Conservation (phyloP, 2,888 invertebrate genomes). For the Artemia sp. region DNA sequence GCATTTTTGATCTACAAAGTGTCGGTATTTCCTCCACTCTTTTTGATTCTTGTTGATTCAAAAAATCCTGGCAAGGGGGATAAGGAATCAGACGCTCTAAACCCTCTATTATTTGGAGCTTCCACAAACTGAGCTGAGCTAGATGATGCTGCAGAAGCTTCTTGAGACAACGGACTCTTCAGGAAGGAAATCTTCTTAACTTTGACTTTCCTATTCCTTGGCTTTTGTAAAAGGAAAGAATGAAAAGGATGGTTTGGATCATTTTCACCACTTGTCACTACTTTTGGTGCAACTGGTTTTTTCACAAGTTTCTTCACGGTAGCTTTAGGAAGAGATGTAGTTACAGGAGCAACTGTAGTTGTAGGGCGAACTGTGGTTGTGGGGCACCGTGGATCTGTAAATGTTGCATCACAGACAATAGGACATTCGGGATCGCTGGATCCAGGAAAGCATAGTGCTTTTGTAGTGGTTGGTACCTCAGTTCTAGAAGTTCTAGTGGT, state of each 20-base stretch:
- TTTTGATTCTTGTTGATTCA: neutral
- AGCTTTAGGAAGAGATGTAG: neutral
- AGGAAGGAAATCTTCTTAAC: too few relatives aligned
- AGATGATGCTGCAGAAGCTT: neutral
- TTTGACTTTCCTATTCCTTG: neutral
- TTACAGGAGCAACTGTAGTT: neutral
- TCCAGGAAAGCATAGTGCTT: conserved; percentile 4
- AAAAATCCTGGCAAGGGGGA: conserved; percentile 8
- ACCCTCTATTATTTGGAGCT: neutral
- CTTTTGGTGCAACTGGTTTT: neutral
- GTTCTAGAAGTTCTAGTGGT: neutral
- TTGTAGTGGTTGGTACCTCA: neutral
- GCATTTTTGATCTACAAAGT: too few relatives aligned
- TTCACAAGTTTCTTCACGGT: neutral
- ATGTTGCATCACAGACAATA: neutral
- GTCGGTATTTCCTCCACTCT: too few relatives aligned
- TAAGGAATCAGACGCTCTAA: neutral
- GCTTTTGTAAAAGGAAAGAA: neutral
- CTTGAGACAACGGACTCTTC: too few relatives aligned
- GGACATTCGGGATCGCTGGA: neutral
- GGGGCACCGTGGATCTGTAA: neutral
- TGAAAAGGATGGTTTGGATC: conserved; percentile 8
- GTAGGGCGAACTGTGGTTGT: neutral
- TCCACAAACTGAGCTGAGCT: neutral
- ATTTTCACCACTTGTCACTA: neutral